Evolutionary conservation across 1,140 invertebrate species (phyloP).

Genomic region (Dinoponera quadriceps): DNA sequence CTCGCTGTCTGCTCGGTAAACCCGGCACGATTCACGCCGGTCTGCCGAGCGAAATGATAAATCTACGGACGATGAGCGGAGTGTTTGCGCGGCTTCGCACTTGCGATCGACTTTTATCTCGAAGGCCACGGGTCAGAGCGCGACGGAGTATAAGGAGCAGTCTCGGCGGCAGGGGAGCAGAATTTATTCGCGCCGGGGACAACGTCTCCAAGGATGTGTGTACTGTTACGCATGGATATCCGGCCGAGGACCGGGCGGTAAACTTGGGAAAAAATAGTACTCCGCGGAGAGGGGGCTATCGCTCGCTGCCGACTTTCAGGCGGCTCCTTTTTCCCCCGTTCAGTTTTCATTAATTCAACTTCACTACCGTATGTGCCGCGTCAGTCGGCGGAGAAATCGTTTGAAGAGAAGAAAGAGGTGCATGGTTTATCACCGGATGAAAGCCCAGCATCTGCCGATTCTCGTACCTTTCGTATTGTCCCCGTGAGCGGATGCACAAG

Average conservation of each 20-base stretch:
- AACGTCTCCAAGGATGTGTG: slow-evolving; percentile 7
- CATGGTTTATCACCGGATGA: too few relatives aligned
- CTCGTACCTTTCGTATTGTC: neutral
- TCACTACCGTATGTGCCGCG: too few relatives aligned
- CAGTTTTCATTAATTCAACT: too few relatives aligned
- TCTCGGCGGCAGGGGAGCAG: slow-evolving; percentile 27
- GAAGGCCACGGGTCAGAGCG: slow-evolving; percentile 25
- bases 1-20: slow-evolving; percentile 35
- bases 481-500: neutral
- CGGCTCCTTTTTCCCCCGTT: neutral
- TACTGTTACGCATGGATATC: slow-evolving; percentile 6
- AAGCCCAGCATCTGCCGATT: neutral
- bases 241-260: neutral
- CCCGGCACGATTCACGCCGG: slow-evolving; percentile 62
- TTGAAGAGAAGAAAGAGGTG: too few relatives aligned
- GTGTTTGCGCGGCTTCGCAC: slow-evolving; percentile 56
- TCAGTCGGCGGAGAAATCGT: too few relatives aligned
- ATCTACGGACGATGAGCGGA: slow-evolving; percentile 68
- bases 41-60: slow-evolving; percentile 65
- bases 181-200: slow-evolving; percentile 30
- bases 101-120: slow-evolving; percentile 69
- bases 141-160: neutral
- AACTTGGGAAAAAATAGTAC: slow-evolving; percentile 13
- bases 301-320: neutral
- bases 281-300: neutral